Conservation (phyloP, 2,797 vertebrate genomes). For the Typhlichthys subterraneus region DNA sequence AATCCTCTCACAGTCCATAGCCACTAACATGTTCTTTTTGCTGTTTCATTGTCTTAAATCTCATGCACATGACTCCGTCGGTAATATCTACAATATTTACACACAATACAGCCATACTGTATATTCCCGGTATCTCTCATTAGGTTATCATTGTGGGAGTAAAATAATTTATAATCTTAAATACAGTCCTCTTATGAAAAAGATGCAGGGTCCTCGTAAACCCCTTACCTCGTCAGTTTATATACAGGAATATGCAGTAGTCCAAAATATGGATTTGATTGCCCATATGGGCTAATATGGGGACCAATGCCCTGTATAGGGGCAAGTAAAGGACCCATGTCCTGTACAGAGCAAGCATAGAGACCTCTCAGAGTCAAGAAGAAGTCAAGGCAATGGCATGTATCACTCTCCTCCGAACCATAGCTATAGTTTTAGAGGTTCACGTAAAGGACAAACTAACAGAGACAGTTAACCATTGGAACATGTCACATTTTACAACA, state of each 20-base stretch:
- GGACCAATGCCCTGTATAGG: conserved; percentile 79
- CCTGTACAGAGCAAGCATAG: conserved; percentile 88
- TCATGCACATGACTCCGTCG: conserved; percentile 98
- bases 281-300: conserved; percentile 84
- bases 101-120: conserved; percentile 94
- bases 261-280: conserved; percentile 96
- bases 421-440: conserved; percentile 83
- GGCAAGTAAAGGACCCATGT: conserved; percentile 86
- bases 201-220: conserved; percentile 91
- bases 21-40: conserved; percentile 98
- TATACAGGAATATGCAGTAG: conserved; percentile 96
- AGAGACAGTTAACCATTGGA: conserved; percentile 78
- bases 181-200: conserved; percentile 99
- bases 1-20: conserved; percentile 99
- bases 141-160: conserved; percentile 85
- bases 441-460: conserved; percentile 84
- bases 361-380: conserved; percentile 88
- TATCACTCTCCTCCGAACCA: conserved; percentile 88
- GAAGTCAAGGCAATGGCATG: conserved; percentile 97
- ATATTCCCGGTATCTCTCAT: conserved; percentile 26
- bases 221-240: conserved; percentile 91
- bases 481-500: conserved; percentile 79
- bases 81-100: conserved; percentile 99
- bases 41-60: conserved; percentile 91
- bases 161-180: conserved; percentile 98